Evolutionary conservation across 2,113 vertebrate genomes (phyloP), one percentile per base, ranked within the genome.

Genomic region (Ctenodactylus gundi): DNA sequence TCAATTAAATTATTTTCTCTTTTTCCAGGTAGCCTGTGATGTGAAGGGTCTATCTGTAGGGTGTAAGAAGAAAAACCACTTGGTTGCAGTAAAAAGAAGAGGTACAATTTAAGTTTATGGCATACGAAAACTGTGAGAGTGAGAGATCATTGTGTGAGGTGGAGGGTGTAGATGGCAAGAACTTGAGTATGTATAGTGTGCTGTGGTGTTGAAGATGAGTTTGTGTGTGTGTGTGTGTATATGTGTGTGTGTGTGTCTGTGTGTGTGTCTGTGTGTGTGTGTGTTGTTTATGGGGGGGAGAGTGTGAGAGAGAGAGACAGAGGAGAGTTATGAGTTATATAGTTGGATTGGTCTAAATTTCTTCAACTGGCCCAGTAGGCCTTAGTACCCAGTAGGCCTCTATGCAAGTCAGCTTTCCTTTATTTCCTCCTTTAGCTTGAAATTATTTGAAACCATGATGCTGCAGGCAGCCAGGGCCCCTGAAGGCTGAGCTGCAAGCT

Each of bases 31-130:
- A 31, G 34, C 27, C 4, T 72, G 39, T 73, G 75, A 46, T 62
- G 41, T 36, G 81, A 95, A 94, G 49, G 73, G 34, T 36, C 78
- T 89, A 6, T 39, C 34, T 18, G 21, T 60, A 72, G 31, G 34
- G 65, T 51, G 4, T 49, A 78, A 92, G 78, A 81, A 93, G 18
- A 34, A 60, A 72, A 91, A 64, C 21, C 25, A 41, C 39, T 65
- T 21, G 31, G 82, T 53, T 46, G 21, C 57, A 64, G 15, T 51
- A 81, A 94, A 85, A 77, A 58, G 31, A 86, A 94, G 23, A 96
- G 95, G 89, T 95, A 93, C 55, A 44, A 23, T 58, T n/a, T 67
- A 55, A 7, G 23, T 81, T 39, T 57, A 18, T 14, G 44, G 60
- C 41, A 36, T 49, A 0, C 53, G 51, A 85, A 60, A 67, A 62